These are phyloP conservation scores for Sciurus niger DNA, from an alignment of 2,113 vertebrate genomes.

Conservation along the genomic window DNA sequence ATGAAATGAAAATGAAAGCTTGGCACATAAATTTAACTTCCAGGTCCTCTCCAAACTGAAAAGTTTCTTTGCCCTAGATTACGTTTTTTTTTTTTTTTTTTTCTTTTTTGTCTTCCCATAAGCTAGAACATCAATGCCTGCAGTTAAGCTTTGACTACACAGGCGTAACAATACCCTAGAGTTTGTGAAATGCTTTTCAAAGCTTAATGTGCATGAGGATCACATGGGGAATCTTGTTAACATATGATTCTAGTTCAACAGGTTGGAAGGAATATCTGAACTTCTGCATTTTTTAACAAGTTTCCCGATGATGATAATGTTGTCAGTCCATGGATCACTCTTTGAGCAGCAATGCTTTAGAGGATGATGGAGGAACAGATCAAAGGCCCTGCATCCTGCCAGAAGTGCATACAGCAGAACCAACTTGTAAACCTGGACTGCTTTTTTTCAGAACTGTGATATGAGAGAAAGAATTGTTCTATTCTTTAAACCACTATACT, in stretches of 20 bases:
- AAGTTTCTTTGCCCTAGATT: not conserved
- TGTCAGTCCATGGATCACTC: not conserved
- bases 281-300: not conserved
- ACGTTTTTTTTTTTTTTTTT: not conserved
- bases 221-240: not conserved
- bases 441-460: not conserved
- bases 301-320: not conserved
- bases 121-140: not conserved
- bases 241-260: not conserved
- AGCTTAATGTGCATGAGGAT: not conserved
- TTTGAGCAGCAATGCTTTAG: not conserved
- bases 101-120: not conserved
- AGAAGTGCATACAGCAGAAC: not conserved
- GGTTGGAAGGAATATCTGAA: not conserved
- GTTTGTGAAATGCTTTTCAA: conserved; percentile 2
- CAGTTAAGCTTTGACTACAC: not conserved
- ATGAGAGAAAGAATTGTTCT: not conserved
- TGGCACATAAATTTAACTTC: not conserved
- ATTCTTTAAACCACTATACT: not conserved
- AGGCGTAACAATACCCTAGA: not conserved
- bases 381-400: not conserved
- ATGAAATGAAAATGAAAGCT: not conserved
- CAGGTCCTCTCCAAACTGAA: conserved; percentile 24
- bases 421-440: not conserved
- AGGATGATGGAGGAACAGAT: not conserved